Base-by-base conservation (phyloP, 2,113 vertebrate species). In the Salvelinus fontinalis region DNA sequence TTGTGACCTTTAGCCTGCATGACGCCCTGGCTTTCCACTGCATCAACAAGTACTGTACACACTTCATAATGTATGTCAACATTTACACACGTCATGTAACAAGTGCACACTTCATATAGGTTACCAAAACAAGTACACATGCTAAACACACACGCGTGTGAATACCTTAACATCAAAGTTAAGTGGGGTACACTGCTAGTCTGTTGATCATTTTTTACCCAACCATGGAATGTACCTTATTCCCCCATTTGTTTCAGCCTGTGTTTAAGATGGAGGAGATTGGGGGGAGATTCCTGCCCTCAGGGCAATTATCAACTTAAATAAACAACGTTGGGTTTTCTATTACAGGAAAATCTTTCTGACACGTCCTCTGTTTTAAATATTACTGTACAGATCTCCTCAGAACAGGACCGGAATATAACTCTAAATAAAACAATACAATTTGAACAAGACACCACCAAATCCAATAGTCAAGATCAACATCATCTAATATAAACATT, bases 1-100 rank as follows among this genome's bases (percentile, higher is more conserved):
- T n/a, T 22, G 44, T 72, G 75, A 79, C 62, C 75, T 78, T 81
- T 44, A 77, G 49, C 48, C 70, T 65, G 39, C 34, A 39, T 39
- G n/a, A 72, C 1, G 20, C n/a, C 34, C 76, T n/a, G 64, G 48
- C 27, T 64, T 81, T 77, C 71, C 74, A 67, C 67, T 34, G 11
- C 39, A 44, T 9, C 60, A 57, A 18, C 16, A 57, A 57, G 51
- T 57, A 5, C 51, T 20, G 51, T 20, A 57, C 51, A 57, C 51
- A 57, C 51, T 57, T 6, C 12, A 5, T 20, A 4, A 20, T 18
- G 54, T 57, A 57, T 20, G 20, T 57, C 5, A 57, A 57, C 54
- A 57, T 20, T 1, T 57, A 57, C 54, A 57, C 54, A 20, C 18
- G 0, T 20, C 54, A 57, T 11, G 39, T 44, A 44, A 44, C 2